phyloP scores from a whole-genome alignment of 2,888 invertebrate species.

The Tachina grossa region DNA sequence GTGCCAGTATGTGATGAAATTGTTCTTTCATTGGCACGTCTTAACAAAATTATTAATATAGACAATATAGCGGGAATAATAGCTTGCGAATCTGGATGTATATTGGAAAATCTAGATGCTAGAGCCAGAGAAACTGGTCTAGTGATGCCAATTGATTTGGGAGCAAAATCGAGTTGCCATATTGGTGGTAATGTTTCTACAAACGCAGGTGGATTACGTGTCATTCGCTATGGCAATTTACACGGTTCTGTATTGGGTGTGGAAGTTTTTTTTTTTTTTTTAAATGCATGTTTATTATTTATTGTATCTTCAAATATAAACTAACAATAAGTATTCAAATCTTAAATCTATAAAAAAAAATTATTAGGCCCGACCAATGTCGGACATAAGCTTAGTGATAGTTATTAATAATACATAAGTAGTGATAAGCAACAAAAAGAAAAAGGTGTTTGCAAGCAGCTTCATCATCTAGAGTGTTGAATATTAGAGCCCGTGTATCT shows the following conservation, averaged over 20 bases:
- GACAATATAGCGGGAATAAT: slow-evolving; percentile 92
- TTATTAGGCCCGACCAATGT: too few relatives aligned
- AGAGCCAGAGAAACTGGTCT: slow-evolving; percentile 88
- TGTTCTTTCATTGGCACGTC: slow-evolving; percentile 91
- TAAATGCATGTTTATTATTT: too few relatives aligned
- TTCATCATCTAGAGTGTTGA: too few relatives aligned
- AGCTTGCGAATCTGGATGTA: slow-evolving; percentile 96
- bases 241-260: slow-evolving; percentile 95
- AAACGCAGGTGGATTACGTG: slow-evolving; percentile 96
- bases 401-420: too few relatives aligned
- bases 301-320: too few relatives aligned
- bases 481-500: too few relatives aligned
- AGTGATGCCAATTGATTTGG: slow-evolving; percentile 97
- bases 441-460: too few relatives aligned
- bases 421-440: too few relatives aligned
- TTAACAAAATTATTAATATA: slow-evolving; percentile 92
- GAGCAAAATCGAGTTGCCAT: slow-evolving; percentile 97
- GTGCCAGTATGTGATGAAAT: slow-evolving; percentile 99
- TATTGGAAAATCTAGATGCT: slow-evolving; percentile 92
- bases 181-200: slow-evolving; percentile 98
- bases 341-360: too few relatives aligned
- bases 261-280: too few relatives aligned
- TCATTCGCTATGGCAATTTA: slow-evolving; percentile 97
- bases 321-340: too few relatives aligned
- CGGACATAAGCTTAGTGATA: too few relatives aligned